Conservation (phyloP, 2,888 invertebrate genomes). For the Dascillus cervinus region DNA sequence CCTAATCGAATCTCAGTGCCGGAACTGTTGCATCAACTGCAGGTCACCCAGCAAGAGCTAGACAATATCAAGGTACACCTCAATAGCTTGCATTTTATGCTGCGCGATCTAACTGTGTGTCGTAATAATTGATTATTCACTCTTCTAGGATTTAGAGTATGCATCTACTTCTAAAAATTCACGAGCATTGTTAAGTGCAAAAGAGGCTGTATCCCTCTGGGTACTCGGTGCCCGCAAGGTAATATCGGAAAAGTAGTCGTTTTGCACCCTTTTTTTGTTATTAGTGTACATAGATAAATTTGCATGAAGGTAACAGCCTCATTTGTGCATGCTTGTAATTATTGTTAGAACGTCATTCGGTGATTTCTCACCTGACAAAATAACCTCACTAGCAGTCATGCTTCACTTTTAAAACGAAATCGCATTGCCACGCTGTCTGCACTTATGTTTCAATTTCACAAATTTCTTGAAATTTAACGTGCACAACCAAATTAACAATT, state of each 20-base stretch:
- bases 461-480: too few relatives aligned
- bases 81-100: not conserved
- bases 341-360: constrained; percentile 1
- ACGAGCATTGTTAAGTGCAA: constrained; percentile 83
- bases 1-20: constrained; percentile 68
- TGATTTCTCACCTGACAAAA: not conserved
- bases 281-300: too few relatives aligned
- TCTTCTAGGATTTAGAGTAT: constrained; percentile 67
- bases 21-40: constrained; percentile 73
- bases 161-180: constrained; percentile 57
- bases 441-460: too few relatives aligned
- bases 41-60: constrained; percentile 77
- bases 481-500: too few relatives aligned
- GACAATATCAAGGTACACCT: constrained; percentile 73
- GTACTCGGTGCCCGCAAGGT: constrained; percentile 91
- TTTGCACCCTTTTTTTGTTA: constrained; percentile 3
- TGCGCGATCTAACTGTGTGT: not conserved
- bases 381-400: too few relatives aligned
- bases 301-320: constrained; percentile 19
- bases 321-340: constrained; percentile 17
- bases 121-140: constrained; percentile 40
- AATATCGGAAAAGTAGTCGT: too few relatives aligned
- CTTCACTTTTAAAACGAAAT: too few relatives aligned
- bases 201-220: constrained; percentile 91
- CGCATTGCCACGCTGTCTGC: too few relatives aligned